phyloP scores from a whole-genome alignment of 1,140 invertebrate species.

The Bombus affinis region DNA sequence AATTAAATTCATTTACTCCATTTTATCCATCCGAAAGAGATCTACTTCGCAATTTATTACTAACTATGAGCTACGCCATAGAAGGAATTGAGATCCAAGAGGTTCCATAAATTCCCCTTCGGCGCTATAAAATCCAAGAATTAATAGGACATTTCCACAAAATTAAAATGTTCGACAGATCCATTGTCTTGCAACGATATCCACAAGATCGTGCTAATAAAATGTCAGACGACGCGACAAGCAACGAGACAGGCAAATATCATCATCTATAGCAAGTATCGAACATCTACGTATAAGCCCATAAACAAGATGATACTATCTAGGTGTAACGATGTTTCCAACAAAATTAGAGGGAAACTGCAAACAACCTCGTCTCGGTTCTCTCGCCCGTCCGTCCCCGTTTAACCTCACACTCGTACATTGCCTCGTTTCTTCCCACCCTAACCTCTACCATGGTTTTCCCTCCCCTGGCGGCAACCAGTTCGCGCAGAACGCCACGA shows the following conservation, averaged over 20 bases:
- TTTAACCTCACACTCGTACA: conserved; percentile 67
- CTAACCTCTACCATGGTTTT: background rate
- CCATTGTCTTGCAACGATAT: too few relatives aligned
- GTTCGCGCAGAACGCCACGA: conserved; percentile 67
- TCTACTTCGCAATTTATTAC: background rate
- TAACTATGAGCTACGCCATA: background rate
- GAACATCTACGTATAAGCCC: conserved; percentile 74
- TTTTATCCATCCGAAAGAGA: background rate
- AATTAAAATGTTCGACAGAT: too few relatives aligned
- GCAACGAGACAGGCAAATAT: background rate
- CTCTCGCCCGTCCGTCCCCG: conserved; percentile 72
- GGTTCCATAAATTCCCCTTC: too few relatives aligned
- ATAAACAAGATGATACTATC: conserved; percentile 78
- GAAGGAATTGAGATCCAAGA: background rate
- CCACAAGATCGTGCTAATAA: conserved; percentile 58
- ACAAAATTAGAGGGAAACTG: conserved; percentile 79
- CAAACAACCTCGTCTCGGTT: conserved; percentile 76
- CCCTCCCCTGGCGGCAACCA: conserved; percentile 45
- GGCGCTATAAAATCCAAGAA: too few relatives aligned
- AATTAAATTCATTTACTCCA: too few relatives aligned
- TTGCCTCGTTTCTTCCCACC: background rate
- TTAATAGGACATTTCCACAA: too few relatives aligned
- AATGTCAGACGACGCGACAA: conserved; percentile 51
- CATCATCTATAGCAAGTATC: conserved; percentile 26
- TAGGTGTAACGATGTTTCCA: conserved; percentile 77